These are phyloP conservation scores for Eupleurogrammus muticus DNA, from an alignment of 2,797 vertebrate genomes.

Conservation along the genomic window DNA sequence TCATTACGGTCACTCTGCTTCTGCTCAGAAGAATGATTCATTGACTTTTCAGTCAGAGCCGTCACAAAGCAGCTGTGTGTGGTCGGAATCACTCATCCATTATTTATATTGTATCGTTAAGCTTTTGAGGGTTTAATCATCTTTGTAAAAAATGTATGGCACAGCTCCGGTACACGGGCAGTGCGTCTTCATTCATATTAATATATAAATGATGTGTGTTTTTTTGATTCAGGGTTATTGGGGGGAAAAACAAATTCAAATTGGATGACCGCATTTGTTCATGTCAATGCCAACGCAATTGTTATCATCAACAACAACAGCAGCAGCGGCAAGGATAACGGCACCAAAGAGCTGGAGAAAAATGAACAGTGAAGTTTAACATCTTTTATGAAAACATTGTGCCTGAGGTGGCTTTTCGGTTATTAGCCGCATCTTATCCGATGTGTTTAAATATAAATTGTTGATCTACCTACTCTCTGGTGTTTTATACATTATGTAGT, in stretches of 20 bases:
- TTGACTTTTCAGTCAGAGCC: conserved; percentile 3
- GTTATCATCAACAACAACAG: not conserved
- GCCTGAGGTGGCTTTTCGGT: conserved; percentile 16
- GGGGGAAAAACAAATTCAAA: not conserved
- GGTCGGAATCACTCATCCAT: conserved; percentile 7
- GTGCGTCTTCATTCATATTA: not conserved
- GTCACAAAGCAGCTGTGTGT: conserved; percentile 9
- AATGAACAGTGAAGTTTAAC: not conserved
- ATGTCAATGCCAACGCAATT: conserved; percentile 44
- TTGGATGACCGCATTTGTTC: not conserved
- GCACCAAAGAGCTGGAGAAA: not conserved
- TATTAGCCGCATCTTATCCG: conserved; percentile 2
- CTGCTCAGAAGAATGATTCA: conserved; percentile 15
- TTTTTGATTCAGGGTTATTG: not conserved
- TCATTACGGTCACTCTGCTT: conserved; percentile 36
- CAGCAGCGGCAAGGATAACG: not conserved
- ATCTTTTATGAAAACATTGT: not conserved
- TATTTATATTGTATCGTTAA: not conserved
- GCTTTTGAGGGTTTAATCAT: not conserved
- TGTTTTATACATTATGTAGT: conserved; percentile 28
- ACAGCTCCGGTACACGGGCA: not conserved
- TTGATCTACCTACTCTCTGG: not conserved
- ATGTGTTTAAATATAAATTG: conserved; percentile 18
- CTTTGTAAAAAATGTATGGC: not conserved
- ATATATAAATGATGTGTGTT: not conserved